A percentile compares a stretch with the other conserved stretches of the same genome.
Conservation (phyloP, 2,888 invertebrate genomes). For the Merodon equestris region DNA sequence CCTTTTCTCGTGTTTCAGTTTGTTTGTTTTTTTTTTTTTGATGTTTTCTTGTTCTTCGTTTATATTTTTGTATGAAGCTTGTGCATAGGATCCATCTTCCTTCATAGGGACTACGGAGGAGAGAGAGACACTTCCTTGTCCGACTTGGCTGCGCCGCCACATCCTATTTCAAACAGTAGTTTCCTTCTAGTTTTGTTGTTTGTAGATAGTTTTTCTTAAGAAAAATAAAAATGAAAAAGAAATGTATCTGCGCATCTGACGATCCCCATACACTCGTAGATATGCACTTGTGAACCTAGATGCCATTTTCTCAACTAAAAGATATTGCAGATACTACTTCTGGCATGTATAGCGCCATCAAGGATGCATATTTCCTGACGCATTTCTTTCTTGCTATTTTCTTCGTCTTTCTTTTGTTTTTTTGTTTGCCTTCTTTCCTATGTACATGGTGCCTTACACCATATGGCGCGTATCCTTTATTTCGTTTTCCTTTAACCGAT, state of each 20-base stretch:
- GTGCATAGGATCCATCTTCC: slow-evolving; percentile 53
- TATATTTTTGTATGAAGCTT: slow-evolving; percentile 49
- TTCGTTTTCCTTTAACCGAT: too few species aligned
- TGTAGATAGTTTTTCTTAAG: slow-evolving; percentile 12
- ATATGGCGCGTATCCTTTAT: slow-evolving; percentile 37
- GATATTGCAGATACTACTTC: slow-evolving; percentile 28
- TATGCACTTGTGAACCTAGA: slow-evolving; percentile 55
- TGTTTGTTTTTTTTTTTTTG: slow-evolving; percentile 27
- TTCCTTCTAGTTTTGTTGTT: slow-evolving; percentile 26
- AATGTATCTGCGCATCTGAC: slow-evolving; percentile 52
- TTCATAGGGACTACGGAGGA: slow-evolving; percentile 25
- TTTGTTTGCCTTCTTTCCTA: background rate
- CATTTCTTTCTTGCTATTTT: slow-evolving; percentile 38
- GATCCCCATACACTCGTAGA: slow-evolving; percentile 48
- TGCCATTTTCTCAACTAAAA: slow-evolving; percentile 34
- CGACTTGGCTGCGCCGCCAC: slow-evolving; percentile 62
- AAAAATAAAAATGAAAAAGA: slow-evolving; percentile 1
- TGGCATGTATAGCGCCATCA: slow-evolving; percentile 3
- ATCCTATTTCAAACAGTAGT: slow-evolving; percentile 56
- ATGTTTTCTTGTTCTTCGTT: too few species aligned
- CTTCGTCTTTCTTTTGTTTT: too few species aligned
- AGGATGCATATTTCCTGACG: slow-evolving; percentile 56
- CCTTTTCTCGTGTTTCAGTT: slow-evolving; percentile 11
- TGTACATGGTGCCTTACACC: slow-evolving; percentile 31
- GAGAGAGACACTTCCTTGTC: slow-evolving; percentile 27